Evolutionary conservation across 2,797 vertebrate genomes (phyloP).

Genomic region (Gallinago stenura): DNA sequence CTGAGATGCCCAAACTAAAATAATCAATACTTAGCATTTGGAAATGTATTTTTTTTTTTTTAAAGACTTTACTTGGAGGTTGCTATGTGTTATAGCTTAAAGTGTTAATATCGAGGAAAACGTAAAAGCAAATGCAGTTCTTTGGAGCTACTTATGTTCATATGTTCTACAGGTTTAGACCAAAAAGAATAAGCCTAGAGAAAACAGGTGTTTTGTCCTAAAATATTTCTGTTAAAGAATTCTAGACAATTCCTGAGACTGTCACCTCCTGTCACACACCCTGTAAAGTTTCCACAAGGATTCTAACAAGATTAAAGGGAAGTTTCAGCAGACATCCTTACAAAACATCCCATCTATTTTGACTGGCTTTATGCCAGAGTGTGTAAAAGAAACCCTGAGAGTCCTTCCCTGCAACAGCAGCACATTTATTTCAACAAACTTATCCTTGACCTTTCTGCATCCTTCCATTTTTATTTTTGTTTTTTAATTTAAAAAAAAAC

Average conservation of each 20-base stretch:
- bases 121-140: not conserved
- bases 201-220: not conserved
- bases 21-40: not conserved
- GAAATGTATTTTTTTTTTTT: not conserved
- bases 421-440: not conserved
- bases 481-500: not conserved
- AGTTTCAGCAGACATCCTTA: conserved; percentile 3
- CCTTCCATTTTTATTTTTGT: not conserved
- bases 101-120: not conserved
- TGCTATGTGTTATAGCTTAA: not conserved
- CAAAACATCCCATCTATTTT: not conserved
- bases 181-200: not conserved
- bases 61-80: not conserved
- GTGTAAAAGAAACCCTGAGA: not conserved
- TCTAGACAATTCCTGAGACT: not conserved
- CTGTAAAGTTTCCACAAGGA: not conserved
- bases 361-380: conserved; percentile 2
- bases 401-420: not conserved
- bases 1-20: not conserved
- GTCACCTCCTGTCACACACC: not conserved
- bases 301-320: conserved; percentile 1
- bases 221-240: conserved; percentile 3
- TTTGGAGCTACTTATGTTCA: not conserved
- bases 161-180: not conserved
- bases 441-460: not conserved